phyloP scores from a whole-genome alignment of 1,140 invertebrate species.

The Anastatus disparis region DNA sequence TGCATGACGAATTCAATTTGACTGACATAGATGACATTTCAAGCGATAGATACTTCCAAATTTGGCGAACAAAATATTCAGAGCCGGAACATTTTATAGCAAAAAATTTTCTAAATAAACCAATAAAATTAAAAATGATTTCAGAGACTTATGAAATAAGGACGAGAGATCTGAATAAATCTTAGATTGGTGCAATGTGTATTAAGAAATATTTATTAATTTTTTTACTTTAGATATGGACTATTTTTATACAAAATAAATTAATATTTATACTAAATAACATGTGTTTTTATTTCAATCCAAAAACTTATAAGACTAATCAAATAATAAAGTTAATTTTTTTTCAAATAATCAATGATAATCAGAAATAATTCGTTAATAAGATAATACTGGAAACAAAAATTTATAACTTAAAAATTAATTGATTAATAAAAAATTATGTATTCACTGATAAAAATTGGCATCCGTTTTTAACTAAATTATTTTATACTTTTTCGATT shows the following conservation, averaged over 20 bases:
- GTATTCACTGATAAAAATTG: no score
- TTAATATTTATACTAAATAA: constrained; percentile 3
- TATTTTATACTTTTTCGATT: no score
- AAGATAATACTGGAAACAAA: no score
- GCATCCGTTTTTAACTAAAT: no score
- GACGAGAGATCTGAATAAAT: background rate
- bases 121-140: constrained; percentile 12
- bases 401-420: no score
- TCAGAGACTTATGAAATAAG: background rate
- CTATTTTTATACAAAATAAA: constrained; percentile 29
- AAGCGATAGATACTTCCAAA: constrained; percentile 59
- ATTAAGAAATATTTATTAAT: background rate
- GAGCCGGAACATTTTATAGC: constrained; percentile 58
- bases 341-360: no score
- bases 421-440: no score
- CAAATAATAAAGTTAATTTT: no score
- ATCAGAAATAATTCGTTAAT: no score
- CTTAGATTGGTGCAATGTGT: constrained; percentile 1
- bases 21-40: constrained; percentile 57
- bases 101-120: constrained; percentile 46
- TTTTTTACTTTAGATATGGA: background rate
- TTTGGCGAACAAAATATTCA: constrained; percentile 62
- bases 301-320: no score
- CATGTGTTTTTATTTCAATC: background rate
- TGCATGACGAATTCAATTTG: constrained; percentile 63